phyloP scores from a whole-genome alignment of 2,113 vertebrate species.

The Ailurus styani region DNA sequence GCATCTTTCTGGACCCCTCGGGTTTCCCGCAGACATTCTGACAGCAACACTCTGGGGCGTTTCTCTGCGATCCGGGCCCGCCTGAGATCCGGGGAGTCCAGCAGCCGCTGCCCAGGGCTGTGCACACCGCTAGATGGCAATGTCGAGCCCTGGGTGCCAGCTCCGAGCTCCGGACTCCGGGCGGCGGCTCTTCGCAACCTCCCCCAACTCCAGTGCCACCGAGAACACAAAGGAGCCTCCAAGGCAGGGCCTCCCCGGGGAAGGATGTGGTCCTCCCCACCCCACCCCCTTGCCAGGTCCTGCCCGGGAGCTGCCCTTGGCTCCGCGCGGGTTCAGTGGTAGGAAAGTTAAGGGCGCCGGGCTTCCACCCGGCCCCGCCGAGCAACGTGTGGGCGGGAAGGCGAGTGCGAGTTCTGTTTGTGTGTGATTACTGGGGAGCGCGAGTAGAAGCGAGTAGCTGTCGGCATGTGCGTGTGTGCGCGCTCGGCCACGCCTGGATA shows the following conservation, averaged over 20 bases:
- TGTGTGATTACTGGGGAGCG: conserved; percentile 33
- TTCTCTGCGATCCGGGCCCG: neutral
- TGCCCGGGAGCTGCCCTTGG: neutral
- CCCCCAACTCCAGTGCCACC: neutral
- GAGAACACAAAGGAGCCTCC: neutral
- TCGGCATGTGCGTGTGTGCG: conserved; percentile 39
- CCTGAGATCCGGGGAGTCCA: neutral
- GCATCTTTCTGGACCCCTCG: neutral
- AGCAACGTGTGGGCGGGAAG: conserved; percentile 50
- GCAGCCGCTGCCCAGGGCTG: neutral
- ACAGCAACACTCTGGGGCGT: fast-evolving
- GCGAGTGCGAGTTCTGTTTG: conserved; percentile 47
- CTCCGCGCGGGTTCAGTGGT: neutral
- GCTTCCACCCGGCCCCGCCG: neutral
- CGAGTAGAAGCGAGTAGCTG: conserved; percentile 65
- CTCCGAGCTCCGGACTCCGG: neutral
- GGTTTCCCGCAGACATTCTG: neutral
- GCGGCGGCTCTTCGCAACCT: neutral
- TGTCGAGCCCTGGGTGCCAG: conserved; percentile 39
- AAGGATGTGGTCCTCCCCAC: neutral
- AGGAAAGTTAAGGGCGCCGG: conserved; percentile 30
- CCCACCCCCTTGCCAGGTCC: neutral
- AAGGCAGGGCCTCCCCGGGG: neutral
- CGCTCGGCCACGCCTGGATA: conserved; percentile 57
- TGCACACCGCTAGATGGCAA: conserved; percentile 67